A percentile compares a stretch with the other conserved stretches of the same genome.
Conservation (phyloP, 2,888 invertebrate genomes). For the Halocaridina rubra region DNA sequence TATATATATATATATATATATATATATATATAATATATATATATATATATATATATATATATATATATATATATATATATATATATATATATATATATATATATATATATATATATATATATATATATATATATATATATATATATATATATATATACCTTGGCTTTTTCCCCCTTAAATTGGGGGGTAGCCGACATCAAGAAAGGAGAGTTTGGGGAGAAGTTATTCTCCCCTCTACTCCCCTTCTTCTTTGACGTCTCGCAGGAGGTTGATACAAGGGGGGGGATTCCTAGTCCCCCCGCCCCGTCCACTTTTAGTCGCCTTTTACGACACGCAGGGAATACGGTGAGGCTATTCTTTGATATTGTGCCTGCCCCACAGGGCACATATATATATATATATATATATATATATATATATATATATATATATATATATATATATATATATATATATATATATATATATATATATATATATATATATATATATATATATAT, state of each 20-base stretch:
- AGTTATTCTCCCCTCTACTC: too few species aligned
- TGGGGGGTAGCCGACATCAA: too few species aligned
- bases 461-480: neutral
- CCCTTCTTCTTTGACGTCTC: too few species aligned
- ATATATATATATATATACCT: neutral
- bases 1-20: neutral
- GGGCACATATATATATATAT: too few species aligned
- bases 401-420: neutral
- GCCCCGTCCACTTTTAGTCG: too few species aligned
- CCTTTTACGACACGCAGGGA: too few species aligned
- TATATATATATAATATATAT: neutral
- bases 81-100: neutral
- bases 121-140: neutral
- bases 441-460: neutral
- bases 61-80: neutral
- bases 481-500: neutral
- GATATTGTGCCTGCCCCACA: too few species aligned
- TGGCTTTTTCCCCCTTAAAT: too few species aligned
- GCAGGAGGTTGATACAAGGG: too few species aligned
- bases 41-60: slow-evolving; percentile 2
- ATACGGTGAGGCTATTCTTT: too few species aligned
- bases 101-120: slow-evolving; percentile 2
- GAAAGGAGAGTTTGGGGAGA: too few species aligned
- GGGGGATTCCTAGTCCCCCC: too few species aligned
- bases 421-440: neutral